Evolutionary conservation across 2,797 vertebrate species (phyloP).

Genomic region (Morus bassanus): DNA sequence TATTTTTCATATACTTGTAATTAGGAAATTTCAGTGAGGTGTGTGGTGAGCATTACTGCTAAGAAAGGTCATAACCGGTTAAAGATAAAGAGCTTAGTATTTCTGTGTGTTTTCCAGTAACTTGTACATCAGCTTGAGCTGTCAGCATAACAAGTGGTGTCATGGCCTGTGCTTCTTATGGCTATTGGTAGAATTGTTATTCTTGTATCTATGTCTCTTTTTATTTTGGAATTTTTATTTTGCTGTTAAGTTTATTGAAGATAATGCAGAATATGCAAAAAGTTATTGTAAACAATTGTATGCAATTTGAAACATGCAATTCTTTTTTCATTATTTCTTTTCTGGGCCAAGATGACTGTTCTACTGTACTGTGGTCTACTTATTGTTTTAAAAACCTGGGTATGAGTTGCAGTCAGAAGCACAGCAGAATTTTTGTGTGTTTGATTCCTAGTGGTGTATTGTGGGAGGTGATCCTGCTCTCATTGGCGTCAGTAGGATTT

Average conservation of each 20-base stretch:
- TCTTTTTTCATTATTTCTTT: neutral
- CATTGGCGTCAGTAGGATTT: neutral
- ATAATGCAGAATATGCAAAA: neutral
- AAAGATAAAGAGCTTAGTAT: neutral
- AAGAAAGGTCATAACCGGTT: neutral
- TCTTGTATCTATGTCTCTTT: neutral
- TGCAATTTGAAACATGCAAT: neutral
- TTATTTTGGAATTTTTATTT: neutral
- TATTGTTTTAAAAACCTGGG: neutral
- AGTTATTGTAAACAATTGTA: neutral
- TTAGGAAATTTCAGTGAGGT: neutral
- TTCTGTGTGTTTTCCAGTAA: neutral
- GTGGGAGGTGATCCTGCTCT: neutral
- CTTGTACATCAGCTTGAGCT: neutral
- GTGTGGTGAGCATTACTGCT: neutral
- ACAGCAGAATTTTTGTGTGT: neutral
- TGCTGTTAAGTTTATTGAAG: neutral
- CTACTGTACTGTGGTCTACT: neutral
- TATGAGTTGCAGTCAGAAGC: neutral
- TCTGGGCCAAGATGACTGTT: neutral
- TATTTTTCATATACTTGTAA: neutral
- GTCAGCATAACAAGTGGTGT: neutral
- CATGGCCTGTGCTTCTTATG: rapidly evolving
- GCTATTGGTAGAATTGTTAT: neutral
- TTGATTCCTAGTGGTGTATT: neutral